Conservation (phyloP, 2,888 invertebrate genomes). For the Lithophane socia region DNA sequence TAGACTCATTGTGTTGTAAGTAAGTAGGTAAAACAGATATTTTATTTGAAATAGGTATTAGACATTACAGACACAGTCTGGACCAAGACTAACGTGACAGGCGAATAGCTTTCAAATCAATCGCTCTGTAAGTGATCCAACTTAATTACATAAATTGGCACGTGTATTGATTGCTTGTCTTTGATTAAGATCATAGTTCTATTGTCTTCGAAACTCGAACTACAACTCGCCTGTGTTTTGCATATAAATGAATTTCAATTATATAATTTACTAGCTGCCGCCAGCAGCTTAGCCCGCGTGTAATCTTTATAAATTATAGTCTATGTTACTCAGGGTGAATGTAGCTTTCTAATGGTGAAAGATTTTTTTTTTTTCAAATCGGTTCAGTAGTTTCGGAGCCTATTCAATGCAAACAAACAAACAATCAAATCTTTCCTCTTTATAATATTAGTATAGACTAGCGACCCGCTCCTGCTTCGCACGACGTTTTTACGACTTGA, state of each 20-base stretch:
- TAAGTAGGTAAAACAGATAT: neutral
- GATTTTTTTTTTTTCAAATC: too few relatives aligned
- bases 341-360: too few relatives aligned
- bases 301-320: too few relatives aligned
- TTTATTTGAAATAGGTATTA: neutral
- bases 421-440: too few relatives aligned
- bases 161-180: neutral
- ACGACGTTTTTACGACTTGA: too few relatives aligned
- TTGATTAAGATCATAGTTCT: slow-evolving; percentile 4
- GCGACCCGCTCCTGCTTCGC: too few relatives aligned
- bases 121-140: neutral
- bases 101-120: slow-evolving; percentile 5
- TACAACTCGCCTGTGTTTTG: neutral
- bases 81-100: neutral
- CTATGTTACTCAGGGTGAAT: too few relatives aligned
- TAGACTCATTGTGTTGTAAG: neutral
- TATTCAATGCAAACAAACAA: too few relatives aligned
- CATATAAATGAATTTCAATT: neutral
- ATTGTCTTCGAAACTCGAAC: neutral
- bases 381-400: too few relatives aligned
- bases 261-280: neutral
- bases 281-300: too few relatives aligned
- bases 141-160: slow-evolving; percentile 7
- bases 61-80: neutral
- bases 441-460: too few relatives aligned